Conservation (phyloP, 2,888 invertebrate genomes). For the Baccha elongata region DNA sequence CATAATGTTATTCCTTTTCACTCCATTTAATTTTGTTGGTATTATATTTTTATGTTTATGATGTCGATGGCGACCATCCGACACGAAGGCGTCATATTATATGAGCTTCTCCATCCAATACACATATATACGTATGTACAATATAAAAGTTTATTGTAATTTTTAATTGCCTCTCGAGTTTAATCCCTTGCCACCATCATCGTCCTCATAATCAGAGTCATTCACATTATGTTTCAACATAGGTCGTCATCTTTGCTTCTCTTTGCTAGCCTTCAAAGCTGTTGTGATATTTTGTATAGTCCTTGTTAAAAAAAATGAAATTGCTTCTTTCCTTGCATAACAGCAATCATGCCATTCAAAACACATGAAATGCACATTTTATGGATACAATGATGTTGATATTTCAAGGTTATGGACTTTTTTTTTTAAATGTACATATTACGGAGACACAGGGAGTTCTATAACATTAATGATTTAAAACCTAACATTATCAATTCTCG, state of each 20-base stretch:
- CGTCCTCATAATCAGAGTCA: slow-evolving; percentile 7
- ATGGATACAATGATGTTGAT: slow-evolving; percentile 20
- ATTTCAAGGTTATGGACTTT: slow-evolving; percentile 53
- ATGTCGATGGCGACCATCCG: background rate
- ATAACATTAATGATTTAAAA: too few relatives aligned
- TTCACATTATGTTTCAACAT: slow-evolving; percentile 24
- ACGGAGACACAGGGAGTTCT: too few relatives aligned
- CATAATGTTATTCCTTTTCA: slow-evolving; percentile 19
- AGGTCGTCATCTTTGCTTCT: slow-evolving; percentile 29
- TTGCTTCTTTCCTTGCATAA: slow-evolving; percentile 20
- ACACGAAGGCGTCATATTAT: background rate
- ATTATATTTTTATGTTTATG: slow-evolving; percentile 1
- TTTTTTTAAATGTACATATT: background rate
- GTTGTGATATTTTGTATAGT: slow-evolving; percentile 35
- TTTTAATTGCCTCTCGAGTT: slow-evolving; percentile 67
- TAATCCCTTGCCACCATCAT: slow-evolving; percentile 37
- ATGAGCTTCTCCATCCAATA: background rate
- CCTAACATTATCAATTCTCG: too few relatives aligned
- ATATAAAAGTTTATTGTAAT: slow-evolving; percentile 42
- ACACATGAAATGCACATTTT: slow-evolving; percentile 67
- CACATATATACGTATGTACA: slow-evolving; percentile 22
- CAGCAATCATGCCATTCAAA: slow-evolving; percentile 43
- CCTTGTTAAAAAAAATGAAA: slow-evolving; percentile 53
- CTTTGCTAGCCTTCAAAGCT: slow-evolving; percentile 3
- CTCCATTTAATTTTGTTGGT: slow-evolving; percentile 3